Percentiles rank a stretch among this genome's conserved stretches.
Conservation (phyloP, 1,140 invertebrate genomes). For the Venustaconcha ellipsiformis region DNA sequence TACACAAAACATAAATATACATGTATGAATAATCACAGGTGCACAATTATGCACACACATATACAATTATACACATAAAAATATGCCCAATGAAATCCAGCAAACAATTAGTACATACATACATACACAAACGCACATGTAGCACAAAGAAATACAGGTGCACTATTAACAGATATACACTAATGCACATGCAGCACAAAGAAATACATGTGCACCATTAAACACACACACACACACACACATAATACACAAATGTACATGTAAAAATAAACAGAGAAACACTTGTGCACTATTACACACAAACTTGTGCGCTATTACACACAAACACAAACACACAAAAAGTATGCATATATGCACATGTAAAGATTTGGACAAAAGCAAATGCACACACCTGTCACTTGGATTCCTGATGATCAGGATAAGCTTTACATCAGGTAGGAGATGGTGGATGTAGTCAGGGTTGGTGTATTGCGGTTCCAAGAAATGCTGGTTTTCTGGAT, state of each 20-base stretch:
- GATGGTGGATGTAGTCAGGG: conserved; percentile 52
- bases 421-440: conserved; percentile 54
- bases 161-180: neutral
- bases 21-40: too few species aligned
- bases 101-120: too few species aligned
- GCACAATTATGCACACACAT: too few species aligned
- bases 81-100: neutral
- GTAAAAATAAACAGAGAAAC: neutral
- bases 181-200: neutral
- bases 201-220: neutral
- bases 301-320: neutral
- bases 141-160: neutral
- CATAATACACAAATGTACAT: too few species aligned
- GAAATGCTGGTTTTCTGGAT: conserved; percentile 49
- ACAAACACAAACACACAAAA: neutral
- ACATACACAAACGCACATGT: neutral
- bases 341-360: neutral
- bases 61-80: too few species aligned
- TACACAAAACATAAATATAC: too few species aligned
- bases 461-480: conserved; percentile 51
- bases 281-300: neutral
- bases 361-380: neutral
- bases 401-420: conserved; percentile 60
- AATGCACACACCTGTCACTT: conserved; percentile 48
- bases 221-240: too few species aligned